phyloP scores from a whole-genome alignment of 2,113 vertebrate genomes.

The Mesitornis unicolor region DNA sequence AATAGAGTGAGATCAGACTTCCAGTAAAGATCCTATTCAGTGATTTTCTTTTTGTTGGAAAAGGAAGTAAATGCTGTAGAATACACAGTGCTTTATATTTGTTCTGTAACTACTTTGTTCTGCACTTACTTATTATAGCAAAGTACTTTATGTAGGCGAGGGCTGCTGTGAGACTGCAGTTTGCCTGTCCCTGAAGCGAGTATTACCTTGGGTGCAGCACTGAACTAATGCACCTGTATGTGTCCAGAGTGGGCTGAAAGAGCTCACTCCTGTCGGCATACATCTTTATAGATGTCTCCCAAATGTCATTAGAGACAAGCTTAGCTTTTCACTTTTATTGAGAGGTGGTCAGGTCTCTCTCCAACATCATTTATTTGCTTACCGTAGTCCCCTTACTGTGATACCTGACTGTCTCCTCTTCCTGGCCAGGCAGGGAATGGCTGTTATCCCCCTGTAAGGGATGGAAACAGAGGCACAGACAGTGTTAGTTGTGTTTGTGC shows the following conservation, averaged over 20 bases:
- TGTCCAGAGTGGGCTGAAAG: not conserved
- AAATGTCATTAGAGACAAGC: not conserved
- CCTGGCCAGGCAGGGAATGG: not conserved
- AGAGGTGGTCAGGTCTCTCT: not conserved
- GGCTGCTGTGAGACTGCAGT: not conserved
- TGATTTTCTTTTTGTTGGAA: not conserved
- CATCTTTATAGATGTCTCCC: not conserved
- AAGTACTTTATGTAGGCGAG: not conserved
- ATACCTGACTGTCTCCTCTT: not conserved
- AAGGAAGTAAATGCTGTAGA: not conserved
- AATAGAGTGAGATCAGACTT: not conserved
- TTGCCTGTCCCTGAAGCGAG: not conserved
- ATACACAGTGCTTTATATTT: not conserved
- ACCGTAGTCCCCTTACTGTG: not conserved
- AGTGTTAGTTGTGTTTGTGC: fast-evolving
- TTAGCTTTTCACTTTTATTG: not conserved
- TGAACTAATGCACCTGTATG: not conserved
- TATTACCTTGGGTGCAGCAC: not conserved
- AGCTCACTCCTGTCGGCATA: not conserved
- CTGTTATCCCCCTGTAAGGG: not conserved
- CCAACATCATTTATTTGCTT: not conserved
- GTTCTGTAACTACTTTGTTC: not conserved
- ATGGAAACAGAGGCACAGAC: not conserved
- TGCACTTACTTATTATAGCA: not conserved
- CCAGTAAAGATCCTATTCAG: not conserved